phyloP scores from a whole-genome alignment of 2,113 vertebrate species.

The Sardina pilchardus region DNA sequence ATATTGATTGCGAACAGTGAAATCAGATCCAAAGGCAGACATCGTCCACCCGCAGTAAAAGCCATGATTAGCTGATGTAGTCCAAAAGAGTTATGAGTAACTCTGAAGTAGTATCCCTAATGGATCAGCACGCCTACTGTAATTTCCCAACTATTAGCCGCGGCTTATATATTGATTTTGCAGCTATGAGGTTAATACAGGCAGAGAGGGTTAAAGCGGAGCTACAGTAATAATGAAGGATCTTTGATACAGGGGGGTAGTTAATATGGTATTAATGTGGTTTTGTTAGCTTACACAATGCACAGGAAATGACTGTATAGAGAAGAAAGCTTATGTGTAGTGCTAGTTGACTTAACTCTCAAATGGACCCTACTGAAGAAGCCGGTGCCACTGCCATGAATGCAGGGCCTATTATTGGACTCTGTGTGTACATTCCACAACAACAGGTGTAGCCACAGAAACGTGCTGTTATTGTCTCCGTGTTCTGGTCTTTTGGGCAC shows the following conservation, averaged over 20 bases:
- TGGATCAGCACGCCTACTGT: background rate
- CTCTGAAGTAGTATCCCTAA: background rate
- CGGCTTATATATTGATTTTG: too few species aligned
- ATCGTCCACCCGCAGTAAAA: background rate
- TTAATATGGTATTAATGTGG: too few species aligned
- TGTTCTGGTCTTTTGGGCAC: background rate
- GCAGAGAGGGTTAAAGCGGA: too few species aligned
- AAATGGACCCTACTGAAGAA: background rate
- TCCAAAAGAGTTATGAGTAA: background rate
- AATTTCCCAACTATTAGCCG: too few species aligned
- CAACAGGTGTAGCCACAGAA: slow-evolving; percentile 18
- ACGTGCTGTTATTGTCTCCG: background rate
- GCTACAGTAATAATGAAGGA: too few species aligned
- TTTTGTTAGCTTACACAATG: too few species aligned
- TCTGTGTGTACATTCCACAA: slow-evolving; percentile 23
- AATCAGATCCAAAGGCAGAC: background rate
- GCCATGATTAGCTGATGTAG: background rate
- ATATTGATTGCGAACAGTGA: background rate
- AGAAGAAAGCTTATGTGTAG: background rate
- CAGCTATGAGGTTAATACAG: too few species aligned
- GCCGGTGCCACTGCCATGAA: background rate
- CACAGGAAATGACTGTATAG: too few species aligned
- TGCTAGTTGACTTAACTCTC: background rate
- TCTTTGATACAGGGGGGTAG: too few species aligned
- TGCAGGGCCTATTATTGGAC: slow-evolving; percentile 19